These are phyloP conservation scores for Leptopterna dolabrata DNA, from an alignment of 2,888 invertebrate species.

Conservation along the genomic window DNA sequence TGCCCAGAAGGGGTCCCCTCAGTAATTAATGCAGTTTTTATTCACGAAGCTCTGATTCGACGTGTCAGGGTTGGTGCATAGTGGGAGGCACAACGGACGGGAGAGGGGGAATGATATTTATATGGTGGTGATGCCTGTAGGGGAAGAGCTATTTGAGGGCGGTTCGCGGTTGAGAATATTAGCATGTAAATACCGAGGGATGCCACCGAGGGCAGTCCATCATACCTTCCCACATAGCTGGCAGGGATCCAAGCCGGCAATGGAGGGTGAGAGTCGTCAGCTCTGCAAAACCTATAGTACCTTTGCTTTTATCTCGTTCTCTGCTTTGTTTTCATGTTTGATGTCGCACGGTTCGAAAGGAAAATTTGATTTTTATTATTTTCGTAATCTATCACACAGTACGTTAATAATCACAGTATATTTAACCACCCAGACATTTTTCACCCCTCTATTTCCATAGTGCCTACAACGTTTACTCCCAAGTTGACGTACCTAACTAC, in stretches of 20 bases:
- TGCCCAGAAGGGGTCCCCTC: neutral
- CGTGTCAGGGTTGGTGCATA: neutral
- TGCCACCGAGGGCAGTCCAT: conserved; percentile 18
- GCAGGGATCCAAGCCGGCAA: conserved; percentile 12
- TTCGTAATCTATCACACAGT: neutral
- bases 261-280: neutral
- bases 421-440: too few species aligned
- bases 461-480: too few species aligned
- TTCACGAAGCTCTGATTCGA: conserved; percentile 22
- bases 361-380: neutral
- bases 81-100: neutral
- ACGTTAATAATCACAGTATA: too few species aligned
- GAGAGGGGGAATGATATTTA: neutral
- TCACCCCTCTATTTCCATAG: too few species aligned
- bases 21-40: conserved; percentile 19
- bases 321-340: neutral
- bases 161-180: conserved; percentile 29
- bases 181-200: conserved; percentile 45
- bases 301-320: neutral
- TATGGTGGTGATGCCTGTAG: conserved; percentile 6
- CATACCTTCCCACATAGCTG: conserved; percentile 1
- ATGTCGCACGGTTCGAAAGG: neutral
- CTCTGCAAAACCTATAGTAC: neutral
- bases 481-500: too few species aligned
- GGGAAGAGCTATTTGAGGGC: neutral